Conservation (phyloP, 1,140 invertebrate species). For the Eupeodes corollae region DNA sequence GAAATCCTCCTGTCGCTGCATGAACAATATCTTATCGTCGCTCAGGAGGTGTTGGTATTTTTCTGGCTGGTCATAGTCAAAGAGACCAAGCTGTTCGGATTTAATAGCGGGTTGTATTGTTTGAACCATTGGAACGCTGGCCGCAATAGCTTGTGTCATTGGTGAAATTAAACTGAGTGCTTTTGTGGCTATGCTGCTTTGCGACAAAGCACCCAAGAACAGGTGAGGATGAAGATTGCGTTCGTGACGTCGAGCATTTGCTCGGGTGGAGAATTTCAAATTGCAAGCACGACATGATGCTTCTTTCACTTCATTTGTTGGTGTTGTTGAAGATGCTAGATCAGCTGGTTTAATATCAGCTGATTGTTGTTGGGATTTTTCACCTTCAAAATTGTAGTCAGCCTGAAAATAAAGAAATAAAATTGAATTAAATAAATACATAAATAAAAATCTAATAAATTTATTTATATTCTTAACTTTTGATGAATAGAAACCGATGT, state of each 20-base stretch:
- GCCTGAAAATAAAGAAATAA: no score
- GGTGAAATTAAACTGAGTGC: slow-evolving; percentile 30
- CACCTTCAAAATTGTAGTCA: no score
- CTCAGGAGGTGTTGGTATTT: slow-evolving; percentile 28
- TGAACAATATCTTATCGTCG: slow-evolving; percentile 30
- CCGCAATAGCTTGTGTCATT: slow-evolving; percentile 20
- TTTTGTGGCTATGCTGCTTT: slow-evolving; percentile 25
- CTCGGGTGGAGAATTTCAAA: slow-evolving; percentile 34
- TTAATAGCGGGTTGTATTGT: slow-evolving; percentile 6
- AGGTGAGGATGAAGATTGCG: slow-evolving; percentile 34
- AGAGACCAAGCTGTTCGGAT: slow-evolving; percentile 28
- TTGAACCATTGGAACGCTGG: slow-evolving; percentile 23
- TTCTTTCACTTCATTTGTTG: slow-evolving; percentile 25
- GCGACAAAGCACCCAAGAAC: slow-evolving; percentile 8
- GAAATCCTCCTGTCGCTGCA: slow-evolving; percentile 32
- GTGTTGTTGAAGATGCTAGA: slow-evolving; percentile 14
- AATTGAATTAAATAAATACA: no score
- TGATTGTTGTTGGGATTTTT: no score
- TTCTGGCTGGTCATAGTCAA: slow-evolving; percentile 33
- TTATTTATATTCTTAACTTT: no score
- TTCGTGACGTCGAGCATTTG: slow-evolving; percentile 35
- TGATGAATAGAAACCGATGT: no score
- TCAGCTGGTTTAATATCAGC: slow-evolving; percentile 9
- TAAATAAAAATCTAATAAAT: no score
- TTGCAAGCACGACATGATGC: slow-evolving; percentile 33